These are phyloP conservation scores for Axis porcinus DNA, from an alignment of 2,113 vertebrate species.

Conservation along the genomic window DNA sequence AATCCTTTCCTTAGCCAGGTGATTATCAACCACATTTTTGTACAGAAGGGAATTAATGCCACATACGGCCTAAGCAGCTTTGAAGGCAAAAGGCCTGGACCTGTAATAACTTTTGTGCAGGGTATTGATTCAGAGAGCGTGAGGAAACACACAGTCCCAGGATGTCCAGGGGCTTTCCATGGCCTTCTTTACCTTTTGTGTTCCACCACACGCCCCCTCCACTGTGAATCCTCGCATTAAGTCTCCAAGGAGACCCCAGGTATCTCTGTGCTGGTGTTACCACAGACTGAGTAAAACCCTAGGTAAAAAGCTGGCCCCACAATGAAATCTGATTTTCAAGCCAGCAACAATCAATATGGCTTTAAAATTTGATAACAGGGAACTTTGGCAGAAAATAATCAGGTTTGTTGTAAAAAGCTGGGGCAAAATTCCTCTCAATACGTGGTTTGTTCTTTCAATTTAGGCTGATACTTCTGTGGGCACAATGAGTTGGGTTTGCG, in stretches of 20 bases:
- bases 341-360: conserved; percentile 76
- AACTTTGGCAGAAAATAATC: conserved; percentile 74
- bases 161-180: neutral
- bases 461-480: conserved; percentile 11
- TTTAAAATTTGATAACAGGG: conserved; percentile 79
- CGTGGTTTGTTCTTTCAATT: conserved; percentile 16
- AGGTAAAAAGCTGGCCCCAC: conserved; percentile 59
- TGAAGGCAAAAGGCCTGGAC: conserved; percentile 81
- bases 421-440: conserved; percentile 1
- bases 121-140: conserved; percentile 66
- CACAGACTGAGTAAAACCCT: conserved; percentile 39
- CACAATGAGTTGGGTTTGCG: neutral
- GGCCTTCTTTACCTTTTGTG: conserved; percentile 61
- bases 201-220: conserved; percentile 15
- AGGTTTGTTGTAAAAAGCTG: conserved; percentile 53
- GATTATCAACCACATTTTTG: conserved; percentile 89
- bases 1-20: conserved; percentile 87
- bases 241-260: conserved; percentile 57
- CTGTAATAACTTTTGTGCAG: conserved; percentile 82
- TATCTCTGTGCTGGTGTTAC: conserved; percentile 59
- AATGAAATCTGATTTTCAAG: conserved; percentile 73
- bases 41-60: conserved; percentile 91
- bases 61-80: conserved; percentile 90
- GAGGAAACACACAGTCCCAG: conserved; percentile 30
- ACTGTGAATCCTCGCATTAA: conserved; percentile 20